Conservation (phyloP, 2,113 vertebrate genomes). For the Bothrops jararaca region DNA sequence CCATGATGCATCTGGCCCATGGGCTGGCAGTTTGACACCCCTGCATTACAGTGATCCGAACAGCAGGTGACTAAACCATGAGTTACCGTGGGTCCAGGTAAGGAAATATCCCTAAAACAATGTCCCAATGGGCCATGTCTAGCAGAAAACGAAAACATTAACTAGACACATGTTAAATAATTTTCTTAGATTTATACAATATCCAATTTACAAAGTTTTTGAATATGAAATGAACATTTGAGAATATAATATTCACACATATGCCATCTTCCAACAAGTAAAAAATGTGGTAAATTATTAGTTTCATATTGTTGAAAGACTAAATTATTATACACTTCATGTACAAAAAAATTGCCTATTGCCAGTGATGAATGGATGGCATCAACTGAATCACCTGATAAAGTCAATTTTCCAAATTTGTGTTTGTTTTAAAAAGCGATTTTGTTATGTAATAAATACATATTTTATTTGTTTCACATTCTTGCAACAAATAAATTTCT, state of each 20-base stretch:
- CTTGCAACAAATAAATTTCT: conserved; percentile 36
- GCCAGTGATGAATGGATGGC: neutral
- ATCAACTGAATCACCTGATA: neutral
- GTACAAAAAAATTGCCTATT: neutral
- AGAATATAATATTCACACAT: neutral
- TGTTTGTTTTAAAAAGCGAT: neutral
- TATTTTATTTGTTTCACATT: conserved; percentile 15
- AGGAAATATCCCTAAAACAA: too few species aligned
- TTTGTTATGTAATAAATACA: conserved; percentile 28
- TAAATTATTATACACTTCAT: neutral
- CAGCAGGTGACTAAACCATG: too few species aligned
- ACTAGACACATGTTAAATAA: neutral
- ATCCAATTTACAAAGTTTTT: neutral
- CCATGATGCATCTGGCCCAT: too few species aligned
- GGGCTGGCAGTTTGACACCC: too few species aligned
- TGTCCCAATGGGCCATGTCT: neutral
- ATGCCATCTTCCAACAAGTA: neutral
- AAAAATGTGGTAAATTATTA: neutral
- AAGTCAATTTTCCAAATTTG: neutral
- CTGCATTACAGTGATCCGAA: too few species aligned
- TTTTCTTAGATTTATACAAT: neutral
- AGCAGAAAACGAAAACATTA: neutral
- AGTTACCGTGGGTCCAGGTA: too few species aligned
- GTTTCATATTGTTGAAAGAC: neutral
- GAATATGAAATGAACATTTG: neutral